Evolutionary conservation across 2,888 invertebrate genomes (phyloP).

Genomic region (Crossocerus cetratus): DNA sequence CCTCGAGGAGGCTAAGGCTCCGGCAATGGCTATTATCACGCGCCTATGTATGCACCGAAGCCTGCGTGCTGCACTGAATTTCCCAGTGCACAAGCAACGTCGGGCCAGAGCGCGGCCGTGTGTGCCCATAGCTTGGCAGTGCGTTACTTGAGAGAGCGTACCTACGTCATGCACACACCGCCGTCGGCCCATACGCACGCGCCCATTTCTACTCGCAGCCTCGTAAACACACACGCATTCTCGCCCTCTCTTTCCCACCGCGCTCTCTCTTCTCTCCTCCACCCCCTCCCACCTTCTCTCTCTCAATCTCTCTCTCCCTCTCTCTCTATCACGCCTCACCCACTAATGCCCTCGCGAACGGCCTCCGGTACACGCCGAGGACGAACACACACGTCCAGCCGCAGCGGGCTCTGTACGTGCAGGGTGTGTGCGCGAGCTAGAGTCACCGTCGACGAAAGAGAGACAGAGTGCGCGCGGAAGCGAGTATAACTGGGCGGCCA

Average conservation of each 20-base stretch:
- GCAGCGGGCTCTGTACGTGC: conserved; percentile 24
- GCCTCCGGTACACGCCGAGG: conserved; percentile 33
- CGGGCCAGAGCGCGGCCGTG: conserved; percentile 21
- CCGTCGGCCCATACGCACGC: conserved; percentile 21
- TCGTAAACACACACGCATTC: conserved; percentile 19
- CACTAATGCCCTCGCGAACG: background rate
- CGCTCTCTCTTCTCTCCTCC: conserved; percentile 27
- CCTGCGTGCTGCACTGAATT: conserved; percentile 63
- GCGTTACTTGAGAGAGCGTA: conserved; percentile 40
- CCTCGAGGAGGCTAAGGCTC: conserved; percentile 67
- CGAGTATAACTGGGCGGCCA: conserved; percentile 74
- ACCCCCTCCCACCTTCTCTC: conserved; percentile 7
- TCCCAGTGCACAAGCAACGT: conserved; percentile 61
- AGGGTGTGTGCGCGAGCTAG: background rate
- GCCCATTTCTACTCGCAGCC: background rate
- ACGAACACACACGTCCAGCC: conserved; percentile 40
- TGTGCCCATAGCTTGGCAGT: conserved; percentile 25
- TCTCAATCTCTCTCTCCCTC: conserved; percentile 8
- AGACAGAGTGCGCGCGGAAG: conserved; percentile 28
- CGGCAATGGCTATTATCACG: conserved; percentile 71
- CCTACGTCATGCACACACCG: conserved; percentile 21
- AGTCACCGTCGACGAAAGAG: conserved; percentile 5
- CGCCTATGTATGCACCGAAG: conserved; percentile 63
- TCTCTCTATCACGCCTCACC: background rate
- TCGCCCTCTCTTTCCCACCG: conserved; percentile 16